Evolutionary conservation across 2,113 vertebrate species (phyloP), one percentile per base, ranked within the genome.

Genomic region (Podilymbus podiceps): DNA sequence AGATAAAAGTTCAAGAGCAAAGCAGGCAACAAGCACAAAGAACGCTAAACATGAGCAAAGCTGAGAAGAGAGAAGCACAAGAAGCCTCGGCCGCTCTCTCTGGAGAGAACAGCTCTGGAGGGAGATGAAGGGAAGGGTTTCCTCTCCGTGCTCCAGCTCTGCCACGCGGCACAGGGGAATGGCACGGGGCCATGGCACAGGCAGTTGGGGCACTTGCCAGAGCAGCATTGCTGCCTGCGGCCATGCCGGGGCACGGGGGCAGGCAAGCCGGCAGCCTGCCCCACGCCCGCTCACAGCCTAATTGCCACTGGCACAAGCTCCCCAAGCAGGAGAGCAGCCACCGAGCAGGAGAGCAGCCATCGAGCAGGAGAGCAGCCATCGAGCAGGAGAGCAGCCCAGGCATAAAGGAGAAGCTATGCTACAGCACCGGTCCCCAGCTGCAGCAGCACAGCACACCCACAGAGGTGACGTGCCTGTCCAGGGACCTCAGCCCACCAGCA

Each of bases 401-500:
- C 38, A 9, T 38, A 38, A 9, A 38, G 38, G 38, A 38, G 38
- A 66, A 62, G 42, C 88, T 20, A 2, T 1, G 60, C 30, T 28
- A 2, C 49, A 15, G 64, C 68, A 23, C 21, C 1, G 0, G 11
- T 3, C 11, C 52, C 11, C 19, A 11, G 53, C 8, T 7, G 1
- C 44, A 15, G 49, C 2, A 17, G 31, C 46, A 5, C 24, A 30
- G 71, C 75, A 35, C 21, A 5, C 27, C 38, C 50, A 8, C 33
- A 3, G 46, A 9, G 35, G 31, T 3, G 7, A 18, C 4, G 9
- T 4, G 35, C 62, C 40, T 19, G 7, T 3, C 14, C 8, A 14
- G 46, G 67, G 18, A 59, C 55, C 53, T 22, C 35, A 12, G 7
- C 11, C 35, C 56, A 14, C 7, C n/a, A 6, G 20, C 1, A 49